A percentile compares a stretch with the other conserved stretches of the same genome.
phyloP scores from a whole-genome alignment of 2,797 vertebrate species.

The Holocentrus rufus region DNA sequence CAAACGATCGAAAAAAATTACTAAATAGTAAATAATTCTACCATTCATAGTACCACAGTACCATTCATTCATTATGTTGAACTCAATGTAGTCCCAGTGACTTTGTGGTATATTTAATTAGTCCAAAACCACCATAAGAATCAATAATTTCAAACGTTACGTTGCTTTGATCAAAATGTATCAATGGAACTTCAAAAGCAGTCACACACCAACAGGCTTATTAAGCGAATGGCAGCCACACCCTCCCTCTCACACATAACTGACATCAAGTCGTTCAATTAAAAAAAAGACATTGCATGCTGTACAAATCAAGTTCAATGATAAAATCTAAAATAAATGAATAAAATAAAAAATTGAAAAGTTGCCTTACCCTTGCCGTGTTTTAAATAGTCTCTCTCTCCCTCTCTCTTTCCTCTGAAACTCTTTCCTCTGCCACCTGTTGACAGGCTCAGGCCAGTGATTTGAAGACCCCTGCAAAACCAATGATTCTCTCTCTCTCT shows the following conservation, averaged over 20 bases:
- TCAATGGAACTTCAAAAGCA: not conserved
- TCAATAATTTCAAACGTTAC: not conserved
- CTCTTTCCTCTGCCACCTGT: constrained; percentile 78
- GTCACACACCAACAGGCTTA: not conserved
- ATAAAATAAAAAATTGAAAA: not conserved
- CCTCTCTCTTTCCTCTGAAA: constrained; percentile 49
- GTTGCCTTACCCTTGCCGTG: constrained; percentile 70
- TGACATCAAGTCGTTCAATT: not conserved
- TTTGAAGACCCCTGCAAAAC: constrained; percentile 55
- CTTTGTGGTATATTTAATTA: no score
- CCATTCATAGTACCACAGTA: not conserved
- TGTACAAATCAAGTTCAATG: not conserved
- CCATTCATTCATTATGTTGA: no score
- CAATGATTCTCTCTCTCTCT: constrained; percentile 59
- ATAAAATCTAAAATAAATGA: not conserved
- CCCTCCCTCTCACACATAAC: no score
- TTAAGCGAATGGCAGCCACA: not conserved
- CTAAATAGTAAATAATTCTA: not conserved
- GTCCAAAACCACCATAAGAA: not conserved
- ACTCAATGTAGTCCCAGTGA: no score
- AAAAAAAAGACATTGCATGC: not conserved
- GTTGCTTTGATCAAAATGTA: not conserved
- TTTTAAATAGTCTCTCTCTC: constrained; percentile 49
- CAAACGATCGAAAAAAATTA: not conserved
- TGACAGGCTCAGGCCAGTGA: constrained; percentile 66